Evolutionary conservation across 35 echinoderm and acorn worm genomes (phyloP).

Genomic region (Lytechinus variegatus): DNA sequence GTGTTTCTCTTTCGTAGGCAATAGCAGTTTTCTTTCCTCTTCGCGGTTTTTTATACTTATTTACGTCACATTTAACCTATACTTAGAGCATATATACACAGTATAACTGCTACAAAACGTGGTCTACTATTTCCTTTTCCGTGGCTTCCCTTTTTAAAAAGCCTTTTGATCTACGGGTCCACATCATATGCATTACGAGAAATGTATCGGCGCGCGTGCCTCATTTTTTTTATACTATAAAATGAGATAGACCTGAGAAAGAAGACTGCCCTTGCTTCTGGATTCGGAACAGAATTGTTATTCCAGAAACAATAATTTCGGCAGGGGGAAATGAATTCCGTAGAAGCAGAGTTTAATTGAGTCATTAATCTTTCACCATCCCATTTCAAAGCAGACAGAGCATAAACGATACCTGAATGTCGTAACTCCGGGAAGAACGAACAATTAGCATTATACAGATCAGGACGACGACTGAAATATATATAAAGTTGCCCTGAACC

Average conservation of each 20-base stretch:
- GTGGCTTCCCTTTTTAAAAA: too few relatives aligned
- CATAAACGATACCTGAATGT: background rate
- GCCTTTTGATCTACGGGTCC: too few relatives aligned
- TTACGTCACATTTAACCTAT: too few relatives aligned
- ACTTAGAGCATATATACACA: too few relatives aligned
- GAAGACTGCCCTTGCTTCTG: background rate
- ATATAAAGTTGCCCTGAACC: background rate
- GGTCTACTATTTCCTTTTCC: too few relatives aligned
- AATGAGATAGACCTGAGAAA: background rate
- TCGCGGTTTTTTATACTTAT: too few relatives aligned
- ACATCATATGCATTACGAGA: too few relatives aligned
- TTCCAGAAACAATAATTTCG: background rate
- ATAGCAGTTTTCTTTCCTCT: too few relatives aligned
- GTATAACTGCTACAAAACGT: too few relatives aligned
- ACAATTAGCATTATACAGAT: background rate
- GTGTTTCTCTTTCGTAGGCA: too few relatives aligned
- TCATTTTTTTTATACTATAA: background rate
- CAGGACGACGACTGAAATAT: background rate
- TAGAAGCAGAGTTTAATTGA: background rate
- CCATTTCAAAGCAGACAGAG: background rate
- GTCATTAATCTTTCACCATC: background rate
- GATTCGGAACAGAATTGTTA: background rate
- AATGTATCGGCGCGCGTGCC: too few relatives aligned
- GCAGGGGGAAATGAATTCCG: background rate
- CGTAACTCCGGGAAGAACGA: background rate